Base-by-base conservation (phyloP, 2,888 invertebrate species). In the Lamellibrachia columna region DNA sequence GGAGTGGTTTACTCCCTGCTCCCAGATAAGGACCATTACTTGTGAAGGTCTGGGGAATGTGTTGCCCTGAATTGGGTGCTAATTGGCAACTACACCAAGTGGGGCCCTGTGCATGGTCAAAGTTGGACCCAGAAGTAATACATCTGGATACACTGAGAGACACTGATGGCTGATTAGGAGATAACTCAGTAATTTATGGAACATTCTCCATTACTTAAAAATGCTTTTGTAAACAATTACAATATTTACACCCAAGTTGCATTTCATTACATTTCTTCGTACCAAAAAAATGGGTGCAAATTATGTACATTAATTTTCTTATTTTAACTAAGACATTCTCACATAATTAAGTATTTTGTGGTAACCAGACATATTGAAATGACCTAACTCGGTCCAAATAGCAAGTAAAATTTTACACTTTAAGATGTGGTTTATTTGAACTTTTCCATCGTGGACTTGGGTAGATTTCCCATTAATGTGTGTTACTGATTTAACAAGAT, bases 11-110 rank as follows among this genome's bases (percentile, higher is more conserved):
- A 75, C 22, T 75, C 75, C 75, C 22, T 75, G 75, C 15, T 11
- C 75, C 75, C 75, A 75, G 75, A 75, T 75, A 75, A 75, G 22
- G 75, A 75, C 75, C 75, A 75, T 75, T 75, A 75, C 75, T 75
- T 15, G 75, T 6, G 75, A 15, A 15, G 1, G 6, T 22, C 75
- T 75, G 75, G 75, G 15, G 75, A 75, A 6, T 22, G 75, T 75
- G 11, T 75, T 75, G 75, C 75, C 75, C 75, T 75, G 15, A 75
- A 75, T 75, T 9, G 75, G 75, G 75, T 75, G 75, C 75, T 75
- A 75, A 75, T 75, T 75, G 75, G 75, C 22, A 75, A 75, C 75
- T 75, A 2, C 75, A 75, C 15, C 75, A 75, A 75, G 75, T 75
- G 75, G 75, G 75, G 15, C 4, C 75, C 4, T n/a, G 3, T 75